These are phyloP conservation scores for Bradynema listronoti DNA, from an alignment of 1,140 invertebrate genomes.

Conservation along the genomic window DNA sequence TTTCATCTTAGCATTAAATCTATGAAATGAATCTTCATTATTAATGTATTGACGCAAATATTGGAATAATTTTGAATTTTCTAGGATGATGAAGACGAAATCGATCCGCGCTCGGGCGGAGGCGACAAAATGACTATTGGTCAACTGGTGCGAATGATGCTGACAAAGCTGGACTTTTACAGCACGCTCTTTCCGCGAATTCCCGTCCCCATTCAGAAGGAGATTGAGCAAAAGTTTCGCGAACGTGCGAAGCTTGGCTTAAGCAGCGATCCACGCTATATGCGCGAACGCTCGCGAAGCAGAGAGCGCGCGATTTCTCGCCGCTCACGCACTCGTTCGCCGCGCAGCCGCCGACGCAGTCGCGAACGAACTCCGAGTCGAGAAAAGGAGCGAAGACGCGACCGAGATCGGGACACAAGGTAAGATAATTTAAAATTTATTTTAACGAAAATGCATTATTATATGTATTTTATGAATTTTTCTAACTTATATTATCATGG, in stretches of 20 bases:
- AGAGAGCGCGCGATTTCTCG: constrained; percentile 21
- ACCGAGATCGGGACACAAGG: constrained; percentile 16
- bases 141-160: constrained; percentile 81
- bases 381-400: constrained; percentile 1
- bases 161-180: constrained; percentile 73
- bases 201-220: constrained; percentile 79
- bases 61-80: constrained; percentile 15
- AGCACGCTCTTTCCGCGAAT: constrained; percentile 95
- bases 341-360: constrained; percentile 13
- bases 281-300: not conserved
- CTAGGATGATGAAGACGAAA: constrained; percentile 65
- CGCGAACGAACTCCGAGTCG: constrained; percentile 10
- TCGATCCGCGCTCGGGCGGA: constrained; percentile 93
- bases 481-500: constrained; percentile 6
- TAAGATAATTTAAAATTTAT: not conserved
- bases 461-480: not conserved
- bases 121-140: constrained; percentile 89
- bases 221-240: constrained; percentile 51
- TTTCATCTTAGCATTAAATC: constrained; percentile 26
- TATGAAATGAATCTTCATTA: not conserved
- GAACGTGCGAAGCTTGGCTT: constrained; percentile 37
- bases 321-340: constrained; percentile 14
- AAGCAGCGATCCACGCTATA: constrained; percentile 28
- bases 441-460: not conserved
- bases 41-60: not conserved